A percentile compares a stretch with the other conserved stretches of the same genome.
Conservation (phyloP, 2,888 invertebrate genomes). For the Agrochola lota region DNA sequence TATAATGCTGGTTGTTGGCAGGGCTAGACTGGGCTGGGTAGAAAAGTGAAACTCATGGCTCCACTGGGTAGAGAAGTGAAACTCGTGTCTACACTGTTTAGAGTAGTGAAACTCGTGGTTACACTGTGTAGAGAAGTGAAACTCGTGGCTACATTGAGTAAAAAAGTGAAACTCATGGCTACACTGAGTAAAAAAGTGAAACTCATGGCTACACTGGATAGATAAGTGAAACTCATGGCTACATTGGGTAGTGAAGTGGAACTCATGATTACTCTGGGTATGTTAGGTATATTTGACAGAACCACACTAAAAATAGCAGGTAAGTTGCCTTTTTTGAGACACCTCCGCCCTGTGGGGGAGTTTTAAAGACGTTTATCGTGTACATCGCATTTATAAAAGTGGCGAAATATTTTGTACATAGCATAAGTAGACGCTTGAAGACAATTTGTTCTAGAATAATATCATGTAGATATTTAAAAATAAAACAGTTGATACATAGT, state of each 20-base stretch:
- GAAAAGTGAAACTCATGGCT: conserved; percentile 66
- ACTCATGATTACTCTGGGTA: conserved; percentile 53
- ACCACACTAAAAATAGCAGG: not conserved
- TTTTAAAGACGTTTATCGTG: too few relatives aligned
- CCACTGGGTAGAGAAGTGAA: not conserved
- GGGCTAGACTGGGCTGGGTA: conserved; percentile 81
- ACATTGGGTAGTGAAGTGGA: not conserved
- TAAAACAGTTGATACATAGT: not conserved
- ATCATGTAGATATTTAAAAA: not conserved
- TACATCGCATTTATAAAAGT: not conserved
- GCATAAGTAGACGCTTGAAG: not conserved
- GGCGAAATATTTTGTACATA: not conserved
- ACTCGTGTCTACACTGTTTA: not conserved
- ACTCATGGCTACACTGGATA: not conserved
- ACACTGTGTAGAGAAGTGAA: not conserved
- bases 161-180: conserved; percentile 65
- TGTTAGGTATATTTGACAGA: not conserved
- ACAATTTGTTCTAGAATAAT: not conserved
- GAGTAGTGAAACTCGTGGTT: not conserved
- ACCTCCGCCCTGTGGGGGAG: not conserved
- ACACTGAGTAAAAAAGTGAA: not conserved
- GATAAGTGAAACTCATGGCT: not conserved
- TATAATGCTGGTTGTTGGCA: conserved; percentile 82
- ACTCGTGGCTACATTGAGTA: conserved; percentile 69
- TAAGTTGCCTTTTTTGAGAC: not conserved